Base-by-base conservation (phyloP, 1,140 invertebrate species). In the Goniozus legneri region DNA sequence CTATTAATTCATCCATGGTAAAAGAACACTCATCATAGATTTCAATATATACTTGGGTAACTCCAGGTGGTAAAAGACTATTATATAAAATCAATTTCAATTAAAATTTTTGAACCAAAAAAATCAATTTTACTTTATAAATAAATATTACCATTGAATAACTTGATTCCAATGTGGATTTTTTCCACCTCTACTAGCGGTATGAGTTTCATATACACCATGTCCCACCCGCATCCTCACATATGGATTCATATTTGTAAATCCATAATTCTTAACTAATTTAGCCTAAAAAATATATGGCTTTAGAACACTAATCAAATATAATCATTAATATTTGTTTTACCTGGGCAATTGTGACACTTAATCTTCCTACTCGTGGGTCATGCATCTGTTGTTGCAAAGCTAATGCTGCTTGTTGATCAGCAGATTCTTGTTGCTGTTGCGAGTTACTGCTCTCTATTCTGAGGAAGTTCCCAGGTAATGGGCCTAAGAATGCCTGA, bases 21-120 rank as follows among this genome's bases (percentile, higher is more conserved):
- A 98, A 96, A 2, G 92, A 91, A 75, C 92, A 88, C 78, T 98
- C 95, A 77, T 98, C 95, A 76, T 89, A 98, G 48, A 98, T 91
- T 82, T 98, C 94, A 65, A 98, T 60, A 59, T 91, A 91, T 60
- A 98, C 84, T 19, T 85, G 84, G 64, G 88, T 87, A 1, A 97
- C 89, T 33, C 93, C 93, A 53, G 82, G 80, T 12, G 93, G 92
- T 34, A 97, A 76, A 61, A 91, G 83, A 66, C 89, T 92, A 73
- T 41, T 78, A 78, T 64, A 52, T 42, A 60, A 31, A 46, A 38
- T 12, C 12, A 46, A 14, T 0, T 12, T 37, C 21, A 22, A 48
- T 37, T 30, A 44, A 33, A 37, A 16, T 22, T 37, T n/a, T n/a
- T n/a, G n/a, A n/a, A n/a, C n/a, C n/a, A n/a, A n/a, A n/a, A n/a